A percentile compares a stretch with the other conserved stretches of the same genome.
phyloP scores from a whole-genome alignment of 2,797 vertebrate species.

The Sebastes variabilis region DNA sequence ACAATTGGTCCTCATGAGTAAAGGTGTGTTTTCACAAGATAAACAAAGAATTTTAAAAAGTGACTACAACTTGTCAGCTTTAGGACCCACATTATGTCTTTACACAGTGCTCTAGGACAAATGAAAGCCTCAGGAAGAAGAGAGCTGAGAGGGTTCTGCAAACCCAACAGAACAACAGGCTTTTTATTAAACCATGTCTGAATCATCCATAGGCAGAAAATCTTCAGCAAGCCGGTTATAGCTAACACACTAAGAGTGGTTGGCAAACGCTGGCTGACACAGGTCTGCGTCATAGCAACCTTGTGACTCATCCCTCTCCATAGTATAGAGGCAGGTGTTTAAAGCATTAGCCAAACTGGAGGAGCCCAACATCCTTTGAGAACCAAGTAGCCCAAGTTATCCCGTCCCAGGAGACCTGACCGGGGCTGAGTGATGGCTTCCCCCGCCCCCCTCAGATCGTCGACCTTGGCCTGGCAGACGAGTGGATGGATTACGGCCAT shows the following conservation, averaged over 20 bases:
- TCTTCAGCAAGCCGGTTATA: neutral
- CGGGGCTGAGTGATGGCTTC: slow-evolving; percentile 43
- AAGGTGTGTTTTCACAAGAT: neutral
- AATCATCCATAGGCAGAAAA: neutral
- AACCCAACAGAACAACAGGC: neutral
- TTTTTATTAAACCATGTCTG: neutral
- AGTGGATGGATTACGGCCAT: neutral
- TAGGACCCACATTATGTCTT: neutral
- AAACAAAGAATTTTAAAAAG: neutral
- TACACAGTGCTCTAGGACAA: no score
- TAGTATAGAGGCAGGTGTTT: slow-evolving; percentile 37
- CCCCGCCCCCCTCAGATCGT: neutral
- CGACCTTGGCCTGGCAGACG: slow-evolving; percentile 18
- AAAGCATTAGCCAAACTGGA: slow-evolving; percentile 50
- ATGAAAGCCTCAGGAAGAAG: no score
- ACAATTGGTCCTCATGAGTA: neutral
- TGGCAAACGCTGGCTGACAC: neutral
- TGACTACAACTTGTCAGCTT: neutral
- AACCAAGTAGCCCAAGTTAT: slow-evolving; percentile 5
- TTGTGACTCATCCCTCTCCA: neutral
- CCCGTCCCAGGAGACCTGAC: slow-evolving; percentile 35
- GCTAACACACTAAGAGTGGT: no score
- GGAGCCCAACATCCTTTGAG: neutral
- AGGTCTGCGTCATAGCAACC: neutral
- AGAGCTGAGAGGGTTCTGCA: no score